These are phyloP conservation scores for Gymnosoma rotundatum DNA, from an alignment of 2,888 invertebrate species.

Conservation along the genomic window DNA sequence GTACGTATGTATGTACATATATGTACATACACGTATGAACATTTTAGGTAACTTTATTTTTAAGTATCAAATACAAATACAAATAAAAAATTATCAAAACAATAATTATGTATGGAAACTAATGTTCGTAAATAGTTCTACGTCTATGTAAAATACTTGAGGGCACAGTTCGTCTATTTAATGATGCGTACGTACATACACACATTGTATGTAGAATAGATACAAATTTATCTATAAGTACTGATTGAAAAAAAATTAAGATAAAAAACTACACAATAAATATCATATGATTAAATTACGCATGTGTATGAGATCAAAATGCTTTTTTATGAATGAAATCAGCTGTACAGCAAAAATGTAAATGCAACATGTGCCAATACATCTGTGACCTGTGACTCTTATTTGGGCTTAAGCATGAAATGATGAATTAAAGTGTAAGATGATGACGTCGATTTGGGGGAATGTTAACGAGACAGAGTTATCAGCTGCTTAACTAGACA, in stretches of 20 bases:
- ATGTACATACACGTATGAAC: no score
- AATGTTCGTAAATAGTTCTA: not conserved
- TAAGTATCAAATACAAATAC: no score
- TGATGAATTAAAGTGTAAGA: not conserved
- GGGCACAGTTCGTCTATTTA: not conserved
- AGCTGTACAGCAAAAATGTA: conserved; percentile 38
- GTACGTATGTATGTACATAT: not conserved
- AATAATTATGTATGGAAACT: not conserved
- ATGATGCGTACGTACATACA: conserved; percentile 5
- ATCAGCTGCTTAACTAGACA: conserved; percentile 50
- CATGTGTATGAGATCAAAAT: conserved; percentile 62
- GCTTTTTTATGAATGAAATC: conserved; percentile 63
- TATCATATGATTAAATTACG: conserved; percentile 59
- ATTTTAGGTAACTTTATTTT: no score
- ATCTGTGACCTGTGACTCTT: not conserved
- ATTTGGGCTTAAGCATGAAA: not conserved
- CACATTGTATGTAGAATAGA: conserved; percentile 14
- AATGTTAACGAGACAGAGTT: conserved; percentile 29
- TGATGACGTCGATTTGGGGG: conserved; percentile 21
- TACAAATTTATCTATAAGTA: conserved; percentile 3
- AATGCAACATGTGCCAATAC: conserved; percentile 22
- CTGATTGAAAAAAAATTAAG: not conserved
- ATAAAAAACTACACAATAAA: not conserved
- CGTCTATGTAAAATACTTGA: not conserved
- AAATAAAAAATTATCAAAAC: not conserved